Evolutionary conservation across 1,140 invertebrate genomes (phyloP).

Genomic region (Lepidotrigona ventralis): DNA sequence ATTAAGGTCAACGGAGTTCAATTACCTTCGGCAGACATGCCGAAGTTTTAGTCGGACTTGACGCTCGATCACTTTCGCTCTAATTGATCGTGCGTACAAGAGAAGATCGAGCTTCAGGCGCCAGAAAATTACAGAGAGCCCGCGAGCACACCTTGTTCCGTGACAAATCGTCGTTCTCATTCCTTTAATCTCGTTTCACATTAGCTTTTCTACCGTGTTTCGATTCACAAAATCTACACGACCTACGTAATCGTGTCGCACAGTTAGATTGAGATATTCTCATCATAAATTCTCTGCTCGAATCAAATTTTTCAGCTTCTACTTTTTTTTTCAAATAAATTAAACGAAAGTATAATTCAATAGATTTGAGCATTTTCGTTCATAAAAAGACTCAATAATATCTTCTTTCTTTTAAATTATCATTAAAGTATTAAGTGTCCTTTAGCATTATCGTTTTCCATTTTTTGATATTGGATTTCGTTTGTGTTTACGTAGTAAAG

Average conservation of each 20-base stretch:
- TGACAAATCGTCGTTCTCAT: background rate
- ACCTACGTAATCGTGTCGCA: background rate
- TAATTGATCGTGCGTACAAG: conserved; percentile 55
- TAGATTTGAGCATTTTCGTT: background rate
- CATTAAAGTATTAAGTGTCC: background rate
- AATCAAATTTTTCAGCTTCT: background rate
- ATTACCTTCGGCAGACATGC: conserved; percentile 63
- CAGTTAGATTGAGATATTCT: background rate
- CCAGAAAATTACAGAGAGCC: background rate
- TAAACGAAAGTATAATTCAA: background rate
- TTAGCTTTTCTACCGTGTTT: background rate
- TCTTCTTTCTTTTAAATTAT: background rate
- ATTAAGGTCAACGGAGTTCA: conserved; percentile 72
- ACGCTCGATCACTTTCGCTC: conserved; percentile 59
- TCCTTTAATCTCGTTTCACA: background rate
- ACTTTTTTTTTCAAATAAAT: background rate
- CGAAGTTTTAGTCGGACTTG: conserved; percentile 55
- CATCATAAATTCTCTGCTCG: background rate
- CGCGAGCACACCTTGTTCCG: background rate
- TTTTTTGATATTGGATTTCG: background rate
- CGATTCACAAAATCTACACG: background rate
- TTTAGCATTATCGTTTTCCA: background rate
- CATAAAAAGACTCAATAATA: background rate
- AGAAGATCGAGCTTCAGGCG: conserved; percentile 34
- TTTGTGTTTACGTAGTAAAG: background rate